phyloP scores from a whole-genome alignment of 2,113 vertebrate genomes.

The Rhombomys opimus region DNA sequence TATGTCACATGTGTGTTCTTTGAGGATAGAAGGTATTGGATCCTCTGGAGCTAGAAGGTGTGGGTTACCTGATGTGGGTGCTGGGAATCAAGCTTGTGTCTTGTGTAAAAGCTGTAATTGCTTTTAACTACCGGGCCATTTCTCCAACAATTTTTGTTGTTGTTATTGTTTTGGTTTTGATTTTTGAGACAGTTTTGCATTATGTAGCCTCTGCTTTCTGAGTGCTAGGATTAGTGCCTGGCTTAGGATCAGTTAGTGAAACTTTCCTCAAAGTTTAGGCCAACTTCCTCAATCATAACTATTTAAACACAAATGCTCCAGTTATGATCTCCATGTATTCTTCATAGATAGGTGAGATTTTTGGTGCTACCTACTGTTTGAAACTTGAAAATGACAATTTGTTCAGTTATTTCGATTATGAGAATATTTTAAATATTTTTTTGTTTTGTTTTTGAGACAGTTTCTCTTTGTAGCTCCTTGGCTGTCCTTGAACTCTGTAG shows the following conservation, averaged over 20 bases:
- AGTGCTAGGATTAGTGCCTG: background rate
- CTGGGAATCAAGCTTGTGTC: background rate
- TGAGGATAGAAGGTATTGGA: background rate
- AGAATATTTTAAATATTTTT: background rate
- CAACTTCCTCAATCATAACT: conserved; percentile 23
- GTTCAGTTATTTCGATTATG: conserved; percentile 19
- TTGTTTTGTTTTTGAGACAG: background rate
- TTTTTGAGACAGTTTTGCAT: background rate
- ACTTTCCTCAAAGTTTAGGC: conserved; percentile 47
- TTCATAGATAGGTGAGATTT: conserved; percentile 21
- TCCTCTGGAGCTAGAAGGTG: background rate
- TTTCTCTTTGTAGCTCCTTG: background rate
- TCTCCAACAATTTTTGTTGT: background rate
- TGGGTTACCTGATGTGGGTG: background rate
- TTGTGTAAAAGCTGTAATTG: background rate
- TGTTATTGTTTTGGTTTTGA: background rate
- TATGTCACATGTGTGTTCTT: background rate
- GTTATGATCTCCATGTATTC: conserved; percentile 11
- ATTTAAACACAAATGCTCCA: conserved; percentile 11
- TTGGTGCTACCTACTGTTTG: conserved; percentile 11
- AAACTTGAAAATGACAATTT: conserved; percentile 48
- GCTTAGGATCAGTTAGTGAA: conserved; percentile 22
- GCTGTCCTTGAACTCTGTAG: background rate
- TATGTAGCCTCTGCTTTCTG: background rate
- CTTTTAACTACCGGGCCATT: background rate